Evolutionary conservation across 1,140 invertebrate genomes (phyloP).

Genomic region (Zaprionus africanus): DNA sequence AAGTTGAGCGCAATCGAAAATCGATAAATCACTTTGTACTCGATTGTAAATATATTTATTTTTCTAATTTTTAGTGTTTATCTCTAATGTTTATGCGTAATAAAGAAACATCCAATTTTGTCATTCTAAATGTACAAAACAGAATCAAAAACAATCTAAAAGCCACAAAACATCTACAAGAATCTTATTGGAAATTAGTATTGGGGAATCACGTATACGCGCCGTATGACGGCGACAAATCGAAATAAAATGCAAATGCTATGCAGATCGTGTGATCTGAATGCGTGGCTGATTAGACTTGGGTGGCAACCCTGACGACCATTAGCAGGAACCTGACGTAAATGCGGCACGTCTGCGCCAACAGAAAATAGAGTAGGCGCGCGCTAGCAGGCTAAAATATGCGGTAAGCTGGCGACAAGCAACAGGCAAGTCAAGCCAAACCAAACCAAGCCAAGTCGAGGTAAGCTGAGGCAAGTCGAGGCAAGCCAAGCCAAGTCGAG

Average conservation of each 20-base stretch:
- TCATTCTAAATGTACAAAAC: slow-evolving; percentile 77
- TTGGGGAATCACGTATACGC: slow-evolving; percentile 35
- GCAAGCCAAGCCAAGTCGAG: background rate
- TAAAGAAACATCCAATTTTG: slow-evolving; percentile 69
- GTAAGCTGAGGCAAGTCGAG: slow-evolving; percentile 33
- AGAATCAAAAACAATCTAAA: slow-evolving; percentile 55
- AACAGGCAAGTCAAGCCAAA: slow-evolving; percentile 28
- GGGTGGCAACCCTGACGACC: slow-evolving; percentile 37
- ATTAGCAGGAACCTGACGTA: slow-evolving; percentile 66
- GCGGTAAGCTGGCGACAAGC: slow-evolving; percentile 35
- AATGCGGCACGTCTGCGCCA: slow-evolving; percentile 49
- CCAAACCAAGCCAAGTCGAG: slow-evolving; percentile 39
- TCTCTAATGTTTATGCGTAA: slow-evolving; percentile 55
- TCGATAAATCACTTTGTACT: slow-evolving; percentile 53
- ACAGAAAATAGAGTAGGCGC: slow-evolving; percentile 63
- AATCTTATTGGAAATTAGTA: background rate
- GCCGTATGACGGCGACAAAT: background rate
- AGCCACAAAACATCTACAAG: slow-evolving; percentile 13
- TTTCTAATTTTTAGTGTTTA: slow-evolving; percentile 58
- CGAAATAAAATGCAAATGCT: background rate
- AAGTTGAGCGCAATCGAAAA: slow-evolving; percentile 33
- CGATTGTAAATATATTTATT: slow-evolving; percentile 82
- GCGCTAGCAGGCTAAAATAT: slow-evolving; percentile 51
- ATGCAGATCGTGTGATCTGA: slow-evolving; percentile 9
- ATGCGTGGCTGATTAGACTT: slow-evolving; percentile 17